phyloP scores from a whole-genome alignment of 2,113 vertebrate genomes.

The Chlorocebus sabaeus region DNA sequence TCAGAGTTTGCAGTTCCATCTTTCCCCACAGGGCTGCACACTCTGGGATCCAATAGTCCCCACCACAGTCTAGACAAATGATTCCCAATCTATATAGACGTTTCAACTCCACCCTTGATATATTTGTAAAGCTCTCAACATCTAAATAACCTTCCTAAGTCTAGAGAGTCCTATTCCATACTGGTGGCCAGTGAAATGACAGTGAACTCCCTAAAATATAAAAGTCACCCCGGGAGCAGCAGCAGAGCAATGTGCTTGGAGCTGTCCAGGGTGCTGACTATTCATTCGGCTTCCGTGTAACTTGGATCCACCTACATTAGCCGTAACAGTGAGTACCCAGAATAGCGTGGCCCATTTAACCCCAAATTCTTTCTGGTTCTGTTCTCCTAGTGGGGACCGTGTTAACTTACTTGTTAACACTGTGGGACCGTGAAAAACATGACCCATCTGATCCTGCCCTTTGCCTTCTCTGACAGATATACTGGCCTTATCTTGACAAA shows the following conservation, averaged over 20 bases:
- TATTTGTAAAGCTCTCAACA: background rate
- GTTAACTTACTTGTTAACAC: background rate
- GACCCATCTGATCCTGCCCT: background rate
- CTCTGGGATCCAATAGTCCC: background rate
- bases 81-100: background rate
- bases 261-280: slow-evolving; percentile 47
- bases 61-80: background rate
- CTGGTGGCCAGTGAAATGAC: background rate
- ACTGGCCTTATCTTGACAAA: background rate
- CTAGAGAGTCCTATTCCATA: background rate
- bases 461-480: slow-evolving; percentile 14
- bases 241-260: background rate
- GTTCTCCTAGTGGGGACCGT: background rate
- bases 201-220: background rate
- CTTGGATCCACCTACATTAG: background rate
- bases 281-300: background rate
- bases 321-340: background rate
- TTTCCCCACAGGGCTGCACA: background rate
- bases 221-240: background rate
- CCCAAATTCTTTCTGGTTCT: background rate
- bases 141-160: background rate
- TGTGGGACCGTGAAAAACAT: background rate
- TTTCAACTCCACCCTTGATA: background rate
- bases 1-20: background rate
- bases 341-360: background rate